These are phyloP conservation scores for Etia nguti DNA, from an alignment of 2,113 vertebrate genomes.

Conservation along the genomic window DNA sequence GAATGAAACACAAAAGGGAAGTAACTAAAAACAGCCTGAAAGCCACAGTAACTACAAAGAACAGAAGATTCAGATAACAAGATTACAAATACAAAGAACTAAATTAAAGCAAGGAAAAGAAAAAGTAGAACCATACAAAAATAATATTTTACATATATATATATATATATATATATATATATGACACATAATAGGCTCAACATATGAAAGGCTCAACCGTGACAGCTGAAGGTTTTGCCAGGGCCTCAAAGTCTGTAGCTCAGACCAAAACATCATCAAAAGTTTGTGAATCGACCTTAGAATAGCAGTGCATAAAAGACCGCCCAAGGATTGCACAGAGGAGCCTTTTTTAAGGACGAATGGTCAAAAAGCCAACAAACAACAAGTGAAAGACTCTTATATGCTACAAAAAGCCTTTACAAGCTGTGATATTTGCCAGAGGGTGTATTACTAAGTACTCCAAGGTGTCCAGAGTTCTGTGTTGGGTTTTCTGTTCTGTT, in stretches of 20 bases:
- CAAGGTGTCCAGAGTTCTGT: neutral
- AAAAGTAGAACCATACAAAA: too few relatives aligned
- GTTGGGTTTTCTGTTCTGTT: neutral
- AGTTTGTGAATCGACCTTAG: neutral
- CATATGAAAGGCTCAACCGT: neutral
- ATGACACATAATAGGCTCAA: neutral
- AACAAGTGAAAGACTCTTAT: neutral
- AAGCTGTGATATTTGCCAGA: neutral
- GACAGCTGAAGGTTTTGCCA: neutral
- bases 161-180: neutral
- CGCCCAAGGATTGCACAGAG: neutral
- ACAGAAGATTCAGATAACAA: neutral
- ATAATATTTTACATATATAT: too few relatives aligned
- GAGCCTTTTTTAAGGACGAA: neutral
- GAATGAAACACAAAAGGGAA: neutral
- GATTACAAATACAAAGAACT: neutral
- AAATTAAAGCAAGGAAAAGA: neutral
- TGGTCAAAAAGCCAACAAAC: neutral
- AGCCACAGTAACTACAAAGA: neutral
- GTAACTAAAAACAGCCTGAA: neutral
- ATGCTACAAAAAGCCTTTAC: neutral
- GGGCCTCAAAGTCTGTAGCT: neutral
- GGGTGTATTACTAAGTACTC: neutral
- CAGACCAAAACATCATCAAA: neutral
- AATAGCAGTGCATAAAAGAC: neutral